phyloP scores from a whole-genome alignment of 2,113 vertebrate genomes.

The Oryzias woworae region DNA sequence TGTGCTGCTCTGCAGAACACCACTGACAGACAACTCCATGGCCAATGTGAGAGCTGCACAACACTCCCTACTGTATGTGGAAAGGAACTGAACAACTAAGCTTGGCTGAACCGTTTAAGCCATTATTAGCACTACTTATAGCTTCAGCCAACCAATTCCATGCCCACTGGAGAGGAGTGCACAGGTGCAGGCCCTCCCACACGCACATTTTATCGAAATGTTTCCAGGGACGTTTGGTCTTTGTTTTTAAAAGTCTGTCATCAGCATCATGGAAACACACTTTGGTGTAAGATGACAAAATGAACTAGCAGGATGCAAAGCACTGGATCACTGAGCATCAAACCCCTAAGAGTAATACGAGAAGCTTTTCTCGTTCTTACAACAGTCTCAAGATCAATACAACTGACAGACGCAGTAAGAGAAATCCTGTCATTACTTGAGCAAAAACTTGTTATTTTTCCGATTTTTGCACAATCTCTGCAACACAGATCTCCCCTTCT shows the following conservation, averaged over 20 bases:
- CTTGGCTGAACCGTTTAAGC: slow-evolving; percentile 64
- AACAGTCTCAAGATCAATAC: slow-evolving; percentile 36
- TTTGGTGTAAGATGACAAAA: slow-evolving; percentile 47
- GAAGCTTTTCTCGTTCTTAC: slow-evolving; percentile 32
- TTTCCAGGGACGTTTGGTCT: slow-evolving; percentile 22
- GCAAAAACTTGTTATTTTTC: slow-evolving; percentile 38
- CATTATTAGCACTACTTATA: slow-evolving; percentile 73
- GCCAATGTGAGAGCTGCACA: slow-evolving; percentile 54
- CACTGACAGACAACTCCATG: slow-evolving; percentile 75
- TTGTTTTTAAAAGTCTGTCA: slow-evolving; percentile 23
- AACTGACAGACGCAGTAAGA: slow-evolving; percentile 11
- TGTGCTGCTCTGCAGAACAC: slow-evolving; percentile 65
- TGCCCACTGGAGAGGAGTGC: slow-evolving; percentile 30
- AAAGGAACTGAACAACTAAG: slow-evolving; percentile 63
- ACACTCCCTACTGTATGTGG: slow-evolving; percentile 51
- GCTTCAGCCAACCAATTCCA: slow-evolving; percentile 74
- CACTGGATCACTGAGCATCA: slow-evolving; percentile 61
- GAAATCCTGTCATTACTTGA: slow-evolving; percentile 56
- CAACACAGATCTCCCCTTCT: slow-evolving; percentile 74
- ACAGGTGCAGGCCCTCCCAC: slow-evolving; percentile 63
- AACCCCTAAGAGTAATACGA: slow-evolving; percentile 46
- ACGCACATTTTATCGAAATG: slow-evolving; percentile 26
- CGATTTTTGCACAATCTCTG: neutral
- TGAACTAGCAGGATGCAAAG: slow-evolving; percentile 26
- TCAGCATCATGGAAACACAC: slow-evolving; percentile 28